Evolutionary conservation across 2,888 invertebrate species (phyloP).

Genomic region (Phragmatobia fuliginosa): DNA sequence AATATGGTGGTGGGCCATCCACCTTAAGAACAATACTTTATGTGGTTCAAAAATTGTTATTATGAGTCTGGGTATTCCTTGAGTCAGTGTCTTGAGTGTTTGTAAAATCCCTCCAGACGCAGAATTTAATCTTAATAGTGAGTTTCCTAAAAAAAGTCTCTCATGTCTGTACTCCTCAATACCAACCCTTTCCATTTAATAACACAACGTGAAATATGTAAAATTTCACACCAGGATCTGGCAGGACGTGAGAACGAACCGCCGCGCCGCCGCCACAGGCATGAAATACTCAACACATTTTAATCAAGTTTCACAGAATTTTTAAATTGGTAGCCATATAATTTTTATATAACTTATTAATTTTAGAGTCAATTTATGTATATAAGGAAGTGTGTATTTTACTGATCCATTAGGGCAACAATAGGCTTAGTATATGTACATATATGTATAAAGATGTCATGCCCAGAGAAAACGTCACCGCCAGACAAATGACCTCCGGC

Average conservation of each 20-base stretch:
- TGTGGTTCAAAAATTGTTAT: too few species aligned
- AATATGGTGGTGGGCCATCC: too few species aligned
- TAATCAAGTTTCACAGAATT: background rate
- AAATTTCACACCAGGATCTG: background rate
- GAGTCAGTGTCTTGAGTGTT: too few species aligned
- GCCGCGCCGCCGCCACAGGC: too few species aligned
- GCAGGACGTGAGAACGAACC: background rate
- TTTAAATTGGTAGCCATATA: background rate
- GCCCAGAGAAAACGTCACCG: slow-evolving; percentile 12
- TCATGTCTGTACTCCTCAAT: background rate
- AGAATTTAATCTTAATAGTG: too few species aligned
- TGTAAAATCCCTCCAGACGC: too few species aligned
- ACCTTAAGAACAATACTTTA: too few species aligned
- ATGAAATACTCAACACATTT: background rate
- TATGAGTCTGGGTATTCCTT: too few species aligned
- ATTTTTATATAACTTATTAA: background rate
- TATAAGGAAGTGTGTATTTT: background rate
- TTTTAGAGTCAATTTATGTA: background rate
- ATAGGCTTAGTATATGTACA: slow-evolving; percentile 17
- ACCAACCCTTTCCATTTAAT: background rate
- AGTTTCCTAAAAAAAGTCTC: too few species aligned
- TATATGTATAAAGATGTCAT: slow-evolving; percentile 6
- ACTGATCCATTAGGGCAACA: slow-evolving; percentile 2
- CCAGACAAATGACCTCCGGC: slow-evolving; percentile 24
- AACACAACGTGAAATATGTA: background rate